A percentile compares a stretch with the other conserved stretches of the same genome.
Conservation (phyloP, 2,113 vertebrate genomes). For the Odontesthes bonariensis region DNA sequence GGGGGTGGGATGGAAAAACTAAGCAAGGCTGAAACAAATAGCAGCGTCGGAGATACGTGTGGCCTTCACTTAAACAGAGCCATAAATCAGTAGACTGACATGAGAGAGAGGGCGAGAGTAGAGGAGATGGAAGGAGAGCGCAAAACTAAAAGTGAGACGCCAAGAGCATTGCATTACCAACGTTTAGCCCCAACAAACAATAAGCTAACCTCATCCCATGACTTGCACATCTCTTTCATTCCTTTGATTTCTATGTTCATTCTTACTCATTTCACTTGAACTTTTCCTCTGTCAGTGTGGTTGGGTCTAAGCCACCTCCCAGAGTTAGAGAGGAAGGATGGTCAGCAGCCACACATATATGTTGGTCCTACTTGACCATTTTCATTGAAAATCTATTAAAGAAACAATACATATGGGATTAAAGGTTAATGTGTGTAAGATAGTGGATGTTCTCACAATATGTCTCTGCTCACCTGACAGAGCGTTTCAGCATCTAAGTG, state of each 20-base stretch:
- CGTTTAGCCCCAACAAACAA: constrained; percentile 50
- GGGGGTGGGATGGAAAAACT: constrained; percentile 71
- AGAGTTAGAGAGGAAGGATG: no score
- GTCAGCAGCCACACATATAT: no score
- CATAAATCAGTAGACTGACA: constrained; percentile 86
- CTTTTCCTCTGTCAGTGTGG: background rate
- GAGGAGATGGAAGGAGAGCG: constrained; percentile 27
- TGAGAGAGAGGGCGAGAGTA: constrained; percentile 44
- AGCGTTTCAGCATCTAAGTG: constrained; percentile 23
- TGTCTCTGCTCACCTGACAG: constrained; percentile 5
- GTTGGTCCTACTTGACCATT: background rate
- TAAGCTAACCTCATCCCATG: constrained; percentile 28
- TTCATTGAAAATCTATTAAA: background rate
- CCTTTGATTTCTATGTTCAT: background rate
- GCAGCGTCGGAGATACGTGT: constrained; percentile 83
- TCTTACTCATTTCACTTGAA: background rate
- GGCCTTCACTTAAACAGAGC: constrained; percentile 90
- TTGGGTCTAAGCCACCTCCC: background rate
- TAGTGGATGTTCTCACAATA: background rate
- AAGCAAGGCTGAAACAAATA: constrained; percentile 86
- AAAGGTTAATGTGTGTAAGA: background rate
- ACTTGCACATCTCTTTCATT: constrained; percentile 15
- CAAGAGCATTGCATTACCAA: constrained; percentile 62
- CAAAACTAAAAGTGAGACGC: constrained; percentile 67
- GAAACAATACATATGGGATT: constrained; percentile 1